phyloP scores from a whole-genome alignment of 64 coral and sea anemone species.

The Anthopleura sola region DNA sequence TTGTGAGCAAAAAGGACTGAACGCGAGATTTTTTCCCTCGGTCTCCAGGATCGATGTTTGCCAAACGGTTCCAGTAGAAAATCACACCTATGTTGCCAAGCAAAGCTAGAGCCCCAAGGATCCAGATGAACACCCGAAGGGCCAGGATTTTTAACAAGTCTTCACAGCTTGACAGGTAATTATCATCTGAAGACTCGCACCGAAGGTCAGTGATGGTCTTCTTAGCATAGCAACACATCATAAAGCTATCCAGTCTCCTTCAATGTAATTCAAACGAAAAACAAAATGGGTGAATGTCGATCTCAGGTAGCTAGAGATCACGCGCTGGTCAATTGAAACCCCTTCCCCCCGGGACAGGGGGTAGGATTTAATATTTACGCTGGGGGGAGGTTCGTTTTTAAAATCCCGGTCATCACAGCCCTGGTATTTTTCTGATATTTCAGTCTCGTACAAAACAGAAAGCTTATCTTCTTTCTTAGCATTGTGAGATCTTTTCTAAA shows the following conservation, averaged over 20 bases:
- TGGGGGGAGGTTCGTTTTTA: too few relatives aligned
- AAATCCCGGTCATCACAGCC: too few relatives aligned
- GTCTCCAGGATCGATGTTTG: conserved; percentile 8
- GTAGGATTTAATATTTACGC: too few relatives aligned
- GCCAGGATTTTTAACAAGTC: conserved; percentile 26
- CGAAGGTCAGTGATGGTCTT: neutral
- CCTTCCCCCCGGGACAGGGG: too few relatives aligned
- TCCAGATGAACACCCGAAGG: conserved; percentile 23
- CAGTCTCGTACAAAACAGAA: too few relatives aligned
- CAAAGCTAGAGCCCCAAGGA: conserved; percentile 24
- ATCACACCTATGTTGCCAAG: conserved; percentile 30
- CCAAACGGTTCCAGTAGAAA: conserved; percentile 1
- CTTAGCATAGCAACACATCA: conserved; percentile 39
- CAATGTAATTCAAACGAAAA: neutral
- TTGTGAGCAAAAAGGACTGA: conserved; percentile 24
- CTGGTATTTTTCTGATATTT: too few relatives aligned
- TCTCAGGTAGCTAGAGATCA: too few relatives aligned
- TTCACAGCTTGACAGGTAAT: conserved; percentile 36
- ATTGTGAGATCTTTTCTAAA: too few relatives aligned
- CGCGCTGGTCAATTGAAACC: too few relatives aligned
- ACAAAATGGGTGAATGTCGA: too few relatives aligned
- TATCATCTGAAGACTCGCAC: neutral
- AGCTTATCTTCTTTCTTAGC: too few relatives aligned
- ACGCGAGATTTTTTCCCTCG: neutral
- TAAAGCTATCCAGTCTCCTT: conserved; percentile 28